Conservation (phyloP, 1,140 invertebrate genomes). For the Mercenaria mercenaria region DNA sequence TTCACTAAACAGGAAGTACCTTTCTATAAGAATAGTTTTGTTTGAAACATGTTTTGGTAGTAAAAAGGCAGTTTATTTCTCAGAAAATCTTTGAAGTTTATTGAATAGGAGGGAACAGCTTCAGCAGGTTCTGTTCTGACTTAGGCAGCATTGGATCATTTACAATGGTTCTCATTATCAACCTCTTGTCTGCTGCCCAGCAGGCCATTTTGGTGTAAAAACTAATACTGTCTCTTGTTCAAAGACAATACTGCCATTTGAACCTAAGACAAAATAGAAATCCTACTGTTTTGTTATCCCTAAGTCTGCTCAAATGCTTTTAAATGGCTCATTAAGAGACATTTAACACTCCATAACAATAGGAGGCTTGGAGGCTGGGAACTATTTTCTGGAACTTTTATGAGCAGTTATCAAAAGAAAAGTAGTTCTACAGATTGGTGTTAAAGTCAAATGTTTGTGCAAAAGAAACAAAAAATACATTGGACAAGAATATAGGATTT, state of each 20-base stretch:
- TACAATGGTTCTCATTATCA: slow-evolving; percentile 48
- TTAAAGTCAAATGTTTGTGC: slow-evolving; percentile 35
- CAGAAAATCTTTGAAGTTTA: slow-evolving; percentile 20
- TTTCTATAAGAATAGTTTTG: not conserved
- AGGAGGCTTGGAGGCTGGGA: slow-evolving; percentile 24
- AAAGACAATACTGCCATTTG: slow-evolving; percentile 55
- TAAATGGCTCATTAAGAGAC: slow-evolving; percentile 63
- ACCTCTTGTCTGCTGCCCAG: slow-evolving; percentile 19
- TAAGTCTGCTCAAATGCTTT: slow-evolving; percentile 52
- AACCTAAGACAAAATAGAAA: slow-evolving; percentile 58
- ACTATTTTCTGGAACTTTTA: slow-evolving; percentile 27
- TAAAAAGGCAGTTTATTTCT: not conserved
- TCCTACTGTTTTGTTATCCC: slow-evolving; percentile 64
- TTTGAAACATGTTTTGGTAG: slow-evolving; percentile 2
- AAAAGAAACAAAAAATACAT: slow-evolving; percentile 34
- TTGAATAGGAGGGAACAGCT: not conserved
- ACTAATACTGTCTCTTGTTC: slow-evolving; percentile 43
- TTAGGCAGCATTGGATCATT: slow-evolving; percentile 24
- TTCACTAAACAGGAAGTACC: not conserved
- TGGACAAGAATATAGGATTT: slow-evolving; percentile 47
- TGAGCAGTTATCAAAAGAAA: slow-evolving; percentile 48
- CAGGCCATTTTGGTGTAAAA: slow-evolving; percentile 43
- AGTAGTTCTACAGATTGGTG: slow-evolving; percentile 38
- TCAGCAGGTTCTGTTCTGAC: not conserved
- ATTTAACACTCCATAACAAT: slow-evolving; percentile 65